Percentiles rank a stretch among this genome's conserved stretches.
Conservation (phyloP, 2,888 invertebrate species). For the Nesidiocoris tenuis region DNA sequence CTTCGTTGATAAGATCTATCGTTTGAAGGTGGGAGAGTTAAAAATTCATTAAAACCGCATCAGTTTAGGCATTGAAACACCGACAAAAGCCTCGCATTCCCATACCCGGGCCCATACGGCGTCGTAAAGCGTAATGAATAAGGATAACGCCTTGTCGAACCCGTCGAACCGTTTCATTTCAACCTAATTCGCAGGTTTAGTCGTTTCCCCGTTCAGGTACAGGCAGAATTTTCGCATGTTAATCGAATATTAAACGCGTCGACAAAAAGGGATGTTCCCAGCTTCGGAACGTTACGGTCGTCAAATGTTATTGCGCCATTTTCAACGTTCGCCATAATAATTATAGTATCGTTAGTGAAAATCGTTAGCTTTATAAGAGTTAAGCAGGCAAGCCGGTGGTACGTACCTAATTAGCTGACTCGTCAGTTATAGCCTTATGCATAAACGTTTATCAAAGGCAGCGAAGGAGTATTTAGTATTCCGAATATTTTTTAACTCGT, state of each 20-base stretch:
- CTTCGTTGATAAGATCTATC: constrained; percentile 15
- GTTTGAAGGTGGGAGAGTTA: constrained; percentile 30
- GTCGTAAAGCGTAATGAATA: constrained; percentile 24
- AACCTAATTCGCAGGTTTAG: constrained; percentile 9
- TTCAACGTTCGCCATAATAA: constrained; percentile 13
- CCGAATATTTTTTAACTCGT: too few relatives aligned
- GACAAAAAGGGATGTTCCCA: background rate
- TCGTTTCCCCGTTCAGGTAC: constrained; percentile 12
- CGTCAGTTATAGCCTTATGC: too few relatives aligned
- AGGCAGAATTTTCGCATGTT: background rate
- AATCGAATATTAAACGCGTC: background rate
- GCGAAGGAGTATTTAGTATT: too few relatives aligned
- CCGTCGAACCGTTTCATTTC: constrained; percentile 24
- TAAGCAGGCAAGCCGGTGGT: too few relatives aligned
- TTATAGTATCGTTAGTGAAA: too few relatives aligned
- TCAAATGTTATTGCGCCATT: background rate
- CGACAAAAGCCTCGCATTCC: constrained; percentile 8
- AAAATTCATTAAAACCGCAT: constrained; percentile 45
- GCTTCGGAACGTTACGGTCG: constrained; percentile 7
- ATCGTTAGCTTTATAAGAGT: too few relatives aligned
- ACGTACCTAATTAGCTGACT: too few relatives aligned
- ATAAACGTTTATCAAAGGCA: too few relatives aligned
- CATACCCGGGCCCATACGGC: background rate
- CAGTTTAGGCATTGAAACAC: constrained; percentile 36
- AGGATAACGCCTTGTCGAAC: constrained; percentile 23